A percentile compares a stretch with the other conserved stretches of the same genome.
Evolutionary conservation across 2,113 vertebrate species (phyloP).

Genomic region (Girardinichthys multiradiatus): DNA sequence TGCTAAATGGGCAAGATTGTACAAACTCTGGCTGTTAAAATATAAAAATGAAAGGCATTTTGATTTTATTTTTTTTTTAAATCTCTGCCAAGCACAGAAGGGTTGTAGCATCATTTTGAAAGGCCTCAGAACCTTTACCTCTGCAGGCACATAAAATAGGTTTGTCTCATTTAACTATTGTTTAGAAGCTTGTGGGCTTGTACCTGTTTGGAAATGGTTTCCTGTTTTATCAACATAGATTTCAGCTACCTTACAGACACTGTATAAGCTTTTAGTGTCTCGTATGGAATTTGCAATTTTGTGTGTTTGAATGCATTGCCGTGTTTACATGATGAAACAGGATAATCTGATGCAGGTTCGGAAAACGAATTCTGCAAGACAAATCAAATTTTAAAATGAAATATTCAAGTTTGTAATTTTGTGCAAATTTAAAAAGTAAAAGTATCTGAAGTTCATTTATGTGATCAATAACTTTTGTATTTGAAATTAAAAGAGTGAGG

Average conservation of each 20-base stretch:
- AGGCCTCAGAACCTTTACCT: background rate
- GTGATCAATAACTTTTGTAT: too few relatives aligned
- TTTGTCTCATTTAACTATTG: background rate
- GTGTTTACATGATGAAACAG: background rate
- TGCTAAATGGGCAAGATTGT: background rate
- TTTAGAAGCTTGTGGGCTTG: slow-evolving; percentile 26
- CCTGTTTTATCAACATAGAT: background rate
- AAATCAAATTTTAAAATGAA: background rate
- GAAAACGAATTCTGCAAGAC: background rate
- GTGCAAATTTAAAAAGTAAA: too few relatives aligned
- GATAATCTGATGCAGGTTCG: background rate
- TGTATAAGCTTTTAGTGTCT: background rate
- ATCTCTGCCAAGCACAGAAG: background rate
- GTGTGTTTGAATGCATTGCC: background rate
- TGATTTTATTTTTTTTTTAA: background rate
- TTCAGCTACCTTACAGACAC: too few relatives aligned
- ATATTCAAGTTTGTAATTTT: too few relatives aligned
- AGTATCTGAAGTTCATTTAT: too few relatives aligned
- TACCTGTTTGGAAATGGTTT: slow-evolving; percentile 12
- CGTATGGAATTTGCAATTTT: background rate
- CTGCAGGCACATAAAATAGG: background rate
- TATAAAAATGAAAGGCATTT: background rate
- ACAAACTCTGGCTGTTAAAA: background rate
- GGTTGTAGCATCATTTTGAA: background rate
- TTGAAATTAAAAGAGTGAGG: background rate